These are phyloP conservation scores for Apodemus speciosus DNA, from an alignment of 2,113 vertebrate genomes.

Conservation along the genomic window DNA sequence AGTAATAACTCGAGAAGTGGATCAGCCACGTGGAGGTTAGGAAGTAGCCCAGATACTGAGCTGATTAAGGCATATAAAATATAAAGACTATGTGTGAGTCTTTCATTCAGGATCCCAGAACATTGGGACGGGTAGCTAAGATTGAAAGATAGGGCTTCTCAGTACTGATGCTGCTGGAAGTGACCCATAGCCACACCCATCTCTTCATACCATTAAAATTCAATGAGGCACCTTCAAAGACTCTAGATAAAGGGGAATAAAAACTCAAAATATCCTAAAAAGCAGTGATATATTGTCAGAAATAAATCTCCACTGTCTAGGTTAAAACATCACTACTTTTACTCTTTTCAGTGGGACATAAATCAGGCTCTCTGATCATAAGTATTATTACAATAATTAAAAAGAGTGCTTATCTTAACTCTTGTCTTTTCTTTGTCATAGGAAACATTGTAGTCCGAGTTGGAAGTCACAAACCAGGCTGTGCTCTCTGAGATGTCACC, in stretches of 20 bases:
- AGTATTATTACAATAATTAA: background rate
- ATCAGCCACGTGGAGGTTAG: too few species aligned
- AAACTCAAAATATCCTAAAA: constrained; percentile 55
- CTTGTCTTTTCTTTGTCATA: background rate
- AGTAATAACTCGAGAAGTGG: too few species aligned
- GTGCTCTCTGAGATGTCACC: background rate
- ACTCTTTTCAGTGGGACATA: background rate
- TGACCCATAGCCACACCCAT: background rate
- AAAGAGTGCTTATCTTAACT: background rate
- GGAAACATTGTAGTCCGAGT: background rate
- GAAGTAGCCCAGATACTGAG: too few species aligned
- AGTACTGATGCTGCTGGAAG: constrained; percentile 48
- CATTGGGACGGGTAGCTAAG: too few species aligned
- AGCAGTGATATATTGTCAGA: background rate
- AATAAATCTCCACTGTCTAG: background rate
- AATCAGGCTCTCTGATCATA: background rate
- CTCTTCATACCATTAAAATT: background rate
- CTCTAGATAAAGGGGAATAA: constrained; percentile 25
- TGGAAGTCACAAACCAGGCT: background rate
- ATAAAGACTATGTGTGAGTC: too few species aligned
- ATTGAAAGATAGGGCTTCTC: background rate
- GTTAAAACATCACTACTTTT: constrained; percentile 18
- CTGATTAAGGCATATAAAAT: too few species aligned
- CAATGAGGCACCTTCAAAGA: constrained; percentile 48
- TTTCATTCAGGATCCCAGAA: too few species aligned